Evolutionary conservation across 92 coral and sea anemone species (phyloP), one percentile per base, ranked within the genome.

Genomic region (Micromussa lordhowensis): DNA sequence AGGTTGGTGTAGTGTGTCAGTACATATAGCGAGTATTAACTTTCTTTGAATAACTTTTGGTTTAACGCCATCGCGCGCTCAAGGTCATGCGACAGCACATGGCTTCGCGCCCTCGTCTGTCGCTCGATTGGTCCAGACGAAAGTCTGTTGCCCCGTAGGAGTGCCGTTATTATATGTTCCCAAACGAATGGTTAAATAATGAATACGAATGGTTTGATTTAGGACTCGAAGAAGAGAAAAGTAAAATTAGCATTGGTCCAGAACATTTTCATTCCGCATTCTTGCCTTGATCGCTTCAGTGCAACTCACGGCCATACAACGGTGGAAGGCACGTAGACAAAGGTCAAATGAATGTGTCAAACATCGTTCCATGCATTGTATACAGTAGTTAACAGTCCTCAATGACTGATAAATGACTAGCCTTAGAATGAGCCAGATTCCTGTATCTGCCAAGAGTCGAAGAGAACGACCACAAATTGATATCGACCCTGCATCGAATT

Each of bases 291-390:
- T 71, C 22, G 24, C 76, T 30, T 14, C n/a, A n/a, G n/a, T n/a
- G 49, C 19, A 71, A 34, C 76, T 71, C 76, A 0, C 24, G 76
- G 40, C 76, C 12, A 24, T 24, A 2, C 69, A 66, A 66, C 71
- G 32, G 32, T 66, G 71, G 17, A 66, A 8, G 32, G 12, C 36
- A 29, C 15, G 48, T 30, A 58, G 38, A 24, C 30, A 82, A 84
- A 84, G 88, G 88, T 84, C 88, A 84, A 22, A 26, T 17, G 24
- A 82, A 24, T 24, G 80, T 74, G 88, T 74, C 73, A 74, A 84
- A 74, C 81, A 36, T 24, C 38, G 88, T 73, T 71, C 48, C 58
- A 36, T n/a, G 18, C 29, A 35, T 55, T 64, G 35, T n/a, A 6
- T 30, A 38, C 36, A 4, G 68, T 24, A 38, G 53, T 35, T 13